Evolutionary conservation across 2,797 vertebrate species (phyloP).

Genomic region (Takifugu rubripes): DNA sequence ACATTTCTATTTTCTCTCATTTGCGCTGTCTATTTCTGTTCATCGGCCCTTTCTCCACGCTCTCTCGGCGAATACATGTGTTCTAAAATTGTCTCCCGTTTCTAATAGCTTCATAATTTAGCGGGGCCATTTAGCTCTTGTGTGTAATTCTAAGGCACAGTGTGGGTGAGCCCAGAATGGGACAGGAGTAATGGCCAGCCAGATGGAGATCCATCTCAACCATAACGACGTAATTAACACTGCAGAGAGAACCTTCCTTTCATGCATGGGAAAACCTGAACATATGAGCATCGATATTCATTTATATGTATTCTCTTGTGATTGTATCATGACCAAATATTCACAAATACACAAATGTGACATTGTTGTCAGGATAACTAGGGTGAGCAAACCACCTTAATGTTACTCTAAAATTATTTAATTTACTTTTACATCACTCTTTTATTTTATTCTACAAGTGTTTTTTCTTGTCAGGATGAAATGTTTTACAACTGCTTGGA

Average conservation of each 20-base stretch:
- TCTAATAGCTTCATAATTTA: slow-evolving; percentile 78
- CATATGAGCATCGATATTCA: slow-evolving; percentile 28
- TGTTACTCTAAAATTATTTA: too few species aligned
- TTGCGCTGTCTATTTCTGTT: slow-evolving; percentile 30
- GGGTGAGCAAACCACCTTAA: too few species aligned
- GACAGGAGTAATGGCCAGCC: slow-evolving; percentile 69
- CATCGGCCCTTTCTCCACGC: slow-evolving; percentile 27
- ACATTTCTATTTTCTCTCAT: slow-evolving; percentile 60
- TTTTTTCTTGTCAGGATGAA: too few species aligned
- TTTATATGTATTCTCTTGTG: slow-evolving; percentile 3
- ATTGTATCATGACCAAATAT: neutral
- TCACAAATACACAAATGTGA: neutral
- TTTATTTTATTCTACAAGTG: too few species aligned
- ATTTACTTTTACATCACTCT: too few species aligned
- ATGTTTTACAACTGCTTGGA: too few species aligned
- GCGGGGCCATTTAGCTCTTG: slow-evolving; percentile 67
- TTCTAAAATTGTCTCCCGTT: slow-evolving; percentile 73
- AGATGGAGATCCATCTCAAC: slow-evolving; percentile 76
- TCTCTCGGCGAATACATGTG: slow-evolving; percentile 61
- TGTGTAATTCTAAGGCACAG: slow-evolving; percentile 65
- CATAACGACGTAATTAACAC: slow-evolving; percentile 79
- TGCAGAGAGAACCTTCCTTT: slow-evolving; percentile 49
- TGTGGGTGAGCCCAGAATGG: slow-evolving; percentile 67
- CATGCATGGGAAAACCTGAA: slow-evolving; percentile 61
- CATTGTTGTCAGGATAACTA: too few species aligned